A percentile compares a stretch with the other conserved stretches of the same genome.
These are phyloP conservation scores for Atta cephalotes DNA, from an alignment of 1,140 invertebrate genomes.

Conservation along the genomic window DNA sequence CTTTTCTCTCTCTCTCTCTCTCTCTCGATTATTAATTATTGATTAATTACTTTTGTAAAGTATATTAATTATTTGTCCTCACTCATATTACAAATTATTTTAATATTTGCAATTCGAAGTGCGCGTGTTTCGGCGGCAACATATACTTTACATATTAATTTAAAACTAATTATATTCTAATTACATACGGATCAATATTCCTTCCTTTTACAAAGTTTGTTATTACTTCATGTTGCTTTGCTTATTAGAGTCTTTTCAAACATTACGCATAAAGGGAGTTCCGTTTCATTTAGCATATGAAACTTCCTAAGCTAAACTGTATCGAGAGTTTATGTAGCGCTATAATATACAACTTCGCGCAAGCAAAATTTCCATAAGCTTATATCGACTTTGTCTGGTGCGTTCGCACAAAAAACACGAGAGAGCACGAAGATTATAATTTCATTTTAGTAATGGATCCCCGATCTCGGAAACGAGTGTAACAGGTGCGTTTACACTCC, in stretches of 20 bases:
- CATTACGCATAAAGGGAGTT: constrained; percentile 13
- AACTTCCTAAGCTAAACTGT: constrained; percentile 22
- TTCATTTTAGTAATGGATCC: constrained; percentile 28
- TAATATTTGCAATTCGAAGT: not conserved
- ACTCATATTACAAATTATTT: not conserved
- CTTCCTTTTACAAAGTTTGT: not conserved
- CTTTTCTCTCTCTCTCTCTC: too few relatives aligned
- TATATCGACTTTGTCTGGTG: constrained; percentile 28
- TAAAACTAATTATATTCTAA: not conserved
- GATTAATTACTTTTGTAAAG: not conserved
- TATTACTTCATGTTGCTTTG: not conserved
- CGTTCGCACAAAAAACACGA: constrained; percentile 5
- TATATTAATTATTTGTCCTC: constrained; percentile 1
- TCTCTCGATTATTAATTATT: not conserved
- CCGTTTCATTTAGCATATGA: constrained; percentile 23
- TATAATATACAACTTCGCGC: constrained; percentile 18
- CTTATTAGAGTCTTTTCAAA: constrained; percentile 36
- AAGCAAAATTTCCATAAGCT: not conserved
- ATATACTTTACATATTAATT: constrained; percentile 19
- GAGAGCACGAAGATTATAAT: constrained; percentile 13
- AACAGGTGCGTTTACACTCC: constrained; percentile 4
- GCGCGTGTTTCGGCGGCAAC: not conserved
- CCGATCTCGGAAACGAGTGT: not conserved
- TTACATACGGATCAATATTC: constrained; percentile 8
- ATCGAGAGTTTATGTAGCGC: constrained; percentile 33